phyloP scores from a whole-genome alignment of 2,113 vertebrate genomes.

The Amblyornis subalaris region DNA sequence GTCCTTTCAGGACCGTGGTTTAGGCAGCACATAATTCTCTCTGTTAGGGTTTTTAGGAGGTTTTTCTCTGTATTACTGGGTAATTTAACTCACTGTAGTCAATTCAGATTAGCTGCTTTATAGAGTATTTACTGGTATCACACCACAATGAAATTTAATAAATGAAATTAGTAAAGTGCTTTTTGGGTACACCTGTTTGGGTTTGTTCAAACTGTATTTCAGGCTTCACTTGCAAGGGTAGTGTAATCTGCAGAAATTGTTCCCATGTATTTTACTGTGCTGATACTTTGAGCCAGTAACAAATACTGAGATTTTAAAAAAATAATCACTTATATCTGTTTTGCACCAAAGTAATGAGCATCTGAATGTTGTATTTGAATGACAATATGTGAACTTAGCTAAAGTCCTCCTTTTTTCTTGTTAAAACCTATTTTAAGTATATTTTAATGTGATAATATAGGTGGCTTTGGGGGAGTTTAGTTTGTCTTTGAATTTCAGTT shows the following conservation, averaged over 20 bases:
- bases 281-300: not conserved
- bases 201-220: not conserved
- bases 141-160: not conserved
- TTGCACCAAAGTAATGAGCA: not conserved
- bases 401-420: not conserved
- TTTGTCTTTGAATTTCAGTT: not conserved
- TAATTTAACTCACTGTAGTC: not conserved
- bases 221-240: not conserved
- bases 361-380: not conserved
- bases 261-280: not conserved
- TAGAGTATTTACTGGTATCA: not conserved
- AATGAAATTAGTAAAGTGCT: not conserved
- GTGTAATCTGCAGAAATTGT: not conserved
- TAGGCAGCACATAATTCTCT: not conserved
- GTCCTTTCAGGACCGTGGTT: not conserved
- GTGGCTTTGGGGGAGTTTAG: not conserved
- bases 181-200: not conserved
- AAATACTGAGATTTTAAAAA: not conserved
- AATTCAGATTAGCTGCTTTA: not conserved
- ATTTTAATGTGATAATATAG: not conserved
- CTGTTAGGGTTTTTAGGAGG: not conserved
- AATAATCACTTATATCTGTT: not conserved
- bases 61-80: not conserved
- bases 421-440: not conserved
- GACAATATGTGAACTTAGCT: not conserved